These are phyloP conservation scores for Tetrax tetrax DNA, from an alignment of 2,113 vertebrate species.

Conservation along the genomic window DNA sequence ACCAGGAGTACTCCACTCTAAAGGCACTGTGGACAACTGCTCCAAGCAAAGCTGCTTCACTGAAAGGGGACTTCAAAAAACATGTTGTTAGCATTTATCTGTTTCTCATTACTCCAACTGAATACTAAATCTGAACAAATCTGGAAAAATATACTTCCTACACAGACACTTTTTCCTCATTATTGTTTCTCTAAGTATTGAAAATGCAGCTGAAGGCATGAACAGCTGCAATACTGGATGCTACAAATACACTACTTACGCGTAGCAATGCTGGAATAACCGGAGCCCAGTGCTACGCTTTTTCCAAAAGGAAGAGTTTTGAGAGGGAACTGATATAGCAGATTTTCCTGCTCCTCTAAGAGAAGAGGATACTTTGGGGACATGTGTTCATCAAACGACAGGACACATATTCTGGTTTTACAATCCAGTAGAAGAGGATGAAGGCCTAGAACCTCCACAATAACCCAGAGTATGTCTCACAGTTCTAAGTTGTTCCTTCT, in stretches of 20 bases:
- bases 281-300: neutral
- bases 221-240: neutral
- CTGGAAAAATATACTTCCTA: slow-evolving; percentile 23
- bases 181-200: neutral
- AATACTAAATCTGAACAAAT: neutral
- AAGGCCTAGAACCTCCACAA: neutral
- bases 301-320: neutral
- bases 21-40: neutral
- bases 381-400: neutral
- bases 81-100: neutral
- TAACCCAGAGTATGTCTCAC: neutral
- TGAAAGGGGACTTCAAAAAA: neutral
- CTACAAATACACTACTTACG: neutral
- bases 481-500: neutral
- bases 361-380: neutral
- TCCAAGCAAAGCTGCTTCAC: neutral
- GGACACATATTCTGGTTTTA: neutral
- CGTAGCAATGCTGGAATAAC: neutral
- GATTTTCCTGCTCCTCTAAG: neutral
- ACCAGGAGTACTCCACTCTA: neutral
- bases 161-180: slow-evolving; percentile 14
- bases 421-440: neutral
- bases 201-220: slow-evolving; percentile 2
- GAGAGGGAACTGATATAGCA: neutral
- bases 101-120: neutral